phyloP scores from a whole-genome alignment of 2,888 invertebrate species.

The Vannuccia rotundouncinata region DNA sequence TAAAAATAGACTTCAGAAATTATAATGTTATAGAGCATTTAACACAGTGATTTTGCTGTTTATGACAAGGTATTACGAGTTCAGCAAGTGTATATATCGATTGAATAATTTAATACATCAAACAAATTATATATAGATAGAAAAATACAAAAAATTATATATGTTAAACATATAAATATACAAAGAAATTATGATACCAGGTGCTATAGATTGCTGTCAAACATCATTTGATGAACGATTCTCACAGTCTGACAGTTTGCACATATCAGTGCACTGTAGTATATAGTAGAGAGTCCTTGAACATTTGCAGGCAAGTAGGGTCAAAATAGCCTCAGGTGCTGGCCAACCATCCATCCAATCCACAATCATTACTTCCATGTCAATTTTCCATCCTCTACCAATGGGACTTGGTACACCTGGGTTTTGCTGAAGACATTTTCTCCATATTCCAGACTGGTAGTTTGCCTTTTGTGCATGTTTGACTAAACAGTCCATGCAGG shows the following conservation, averaged over 20 bases:
- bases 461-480: slow-evolving; percentile 11
- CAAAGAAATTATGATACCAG: no score
- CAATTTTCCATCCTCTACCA: slow-evolving; percentile 13
- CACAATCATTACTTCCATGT: slow-evolving; percentile 14
- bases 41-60: no score
- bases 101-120: no score
- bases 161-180: no score
- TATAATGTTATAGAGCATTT: no score
- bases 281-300: slow-evolving; percentile 19
- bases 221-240: slow-evolving; percentile 17
- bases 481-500: slow-evolving; percentile 8
- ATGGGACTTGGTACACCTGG: slow-evolving; percentile 5
- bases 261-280: slow-evolving; percentile 38
- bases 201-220: no score
- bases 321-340: slow-evolving; percentile 5
- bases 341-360: slow-evolving; percentile 10
- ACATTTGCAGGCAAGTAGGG: slow-evolving; percentile 28
- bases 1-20: no score
- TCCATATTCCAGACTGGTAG: slow-evolving; percentile 10
- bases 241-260: slow-evolving; percentile 8
- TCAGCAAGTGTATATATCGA: no score
- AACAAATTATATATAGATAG: no score
- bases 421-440: slow-evolving; percentile 8
- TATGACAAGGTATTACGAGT: no score
- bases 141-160: no score